Evolutionary conservation across 2,888 invertebrate genomes (phyloP), one percentile per base, ranked within the genome.

Genomic region (Molanna angustata): DNA sequence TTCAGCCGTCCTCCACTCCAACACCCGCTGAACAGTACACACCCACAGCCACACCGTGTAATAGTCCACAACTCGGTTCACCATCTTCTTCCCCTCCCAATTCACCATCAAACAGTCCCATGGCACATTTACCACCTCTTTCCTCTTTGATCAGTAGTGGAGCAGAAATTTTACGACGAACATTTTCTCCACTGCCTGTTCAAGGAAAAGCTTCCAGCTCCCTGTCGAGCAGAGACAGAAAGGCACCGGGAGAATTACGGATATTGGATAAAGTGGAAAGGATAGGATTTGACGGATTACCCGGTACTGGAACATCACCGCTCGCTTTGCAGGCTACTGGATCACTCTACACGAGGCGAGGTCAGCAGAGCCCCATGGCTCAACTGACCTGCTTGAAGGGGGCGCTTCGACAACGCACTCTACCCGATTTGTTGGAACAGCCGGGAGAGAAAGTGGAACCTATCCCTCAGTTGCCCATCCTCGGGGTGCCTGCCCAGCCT

Each of bases 31-130:
- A 81, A 20, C 83, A 78, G 65, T 90, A 80, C 68, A 81, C 88
- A 4, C 89, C 91, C 2, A 92, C 92, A 0, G 90, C 90, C 4
- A 93, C 93, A 4, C 93, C 93, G 1, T 88, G 89, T 65, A 93
- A 93, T 69, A 90, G 90, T 65, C 92, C 92, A 1, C 84, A 86
- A 62, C 70, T 76, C 31, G 82, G 82, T 33, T 70, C 84, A 21
- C 85, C 76, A 13, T 73, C 73, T 2, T 61, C 72, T 14, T 71
- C 85, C 1, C 78, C 80, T 33, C 70, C 78, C 41, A 73, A 73
- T 11, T 84, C 85, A 1, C 85, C 85, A 6, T 78, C 80, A 13
- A 71, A 54, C n/a, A 31, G 73, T 49, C 73, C 70, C 61, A 70
- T 72, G 2, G 37, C 54, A n/a, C 49, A 55, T 33, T 11, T 58